These are phyloP conservation scores for Henricia sp. DNA, from an alignment of 53 echinoderm and acorn worm species.

Conservation along the genomic window DNA sequence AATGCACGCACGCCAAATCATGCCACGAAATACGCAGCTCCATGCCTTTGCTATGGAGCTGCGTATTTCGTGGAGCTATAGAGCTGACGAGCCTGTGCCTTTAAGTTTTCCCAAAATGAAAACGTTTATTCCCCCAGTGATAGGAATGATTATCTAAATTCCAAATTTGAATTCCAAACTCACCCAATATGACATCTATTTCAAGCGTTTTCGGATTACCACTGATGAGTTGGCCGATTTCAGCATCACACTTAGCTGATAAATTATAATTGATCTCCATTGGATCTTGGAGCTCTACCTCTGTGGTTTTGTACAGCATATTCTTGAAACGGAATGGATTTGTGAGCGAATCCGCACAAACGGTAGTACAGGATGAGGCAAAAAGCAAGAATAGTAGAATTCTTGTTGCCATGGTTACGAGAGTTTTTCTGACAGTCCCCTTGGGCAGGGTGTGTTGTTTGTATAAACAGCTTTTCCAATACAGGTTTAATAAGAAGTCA, in stretches of 20 bases:
- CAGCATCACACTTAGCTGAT: conserved; percentile 1
- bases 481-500: too few relatives aligned
- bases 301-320: not conserved
- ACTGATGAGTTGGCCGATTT: not conserved
- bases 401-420: conserved; percentile 1
- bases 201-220: conserved; percentile 3
- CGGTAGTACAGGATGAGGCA: not conserved
- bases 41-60: too few relatives aligned
- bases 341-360: not conserved
- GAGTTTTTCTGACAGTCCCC: not conserved
- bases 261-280: not conserved
- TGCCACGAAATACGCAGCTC: too few relatives aligned
- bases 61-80: too few relatives aligned
- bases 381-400: not conserved
- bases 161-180: not conserved
- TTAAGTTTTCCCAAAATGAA: too few relatives aligned
- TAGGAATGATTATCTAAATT: too few relatives aligned
- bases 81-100: too few relatives aligned
- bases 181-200: conserved; percentile 8
- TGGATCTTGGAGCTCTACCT: not conserved
- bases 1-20: too few relatives aligned
- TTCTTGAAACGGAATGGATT: not conserved
- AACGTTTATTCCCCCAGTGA: too few relatives aligned
- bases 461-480: too few relatives aligned
- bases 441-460: too few relatives aligned